Base-by-base conservation (phyloP, 2,888 invertebrate genomes). In the Callosobruchus maculatus region DNA sequence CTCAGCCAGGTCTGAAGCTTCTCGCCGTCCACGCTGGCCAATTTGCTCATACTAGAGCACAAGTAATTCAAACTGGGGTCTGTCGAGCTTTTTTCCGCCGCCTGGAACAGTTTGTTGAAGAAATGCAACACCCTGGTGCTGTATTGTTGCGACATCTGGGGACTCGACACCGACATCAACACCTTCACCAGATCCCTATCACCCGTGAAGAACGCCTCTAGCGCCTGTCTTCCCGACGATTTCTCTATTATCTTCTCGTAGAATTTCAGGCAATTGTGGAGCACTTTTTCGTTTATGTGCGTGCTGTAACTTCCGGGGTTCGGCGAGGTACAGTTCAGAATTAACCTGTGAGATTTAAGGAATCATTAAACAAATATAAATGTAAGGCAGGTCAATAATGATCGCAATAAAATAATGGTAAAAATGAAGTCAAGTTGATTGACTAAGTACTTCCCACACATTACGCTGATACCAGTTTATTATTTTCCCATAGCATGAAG, bases 211-310 rank as follows among this genome's bases (percentile, higher is more conserved):
- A 97, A 96, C 74, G 91, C 90, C 81, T 95, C 93, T 82, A 97
- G 91, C 0, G 97, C 97, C 81, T 92, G 91, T 77, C 94, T 90
- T 0, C 96, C 97, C 0, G 94, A 91, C 0, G 93, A 90, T 77
- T 94, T 94, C 73, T 97, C 96, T 22, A 97, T 86, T 78, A 96
- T 91, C 82, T 93, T 93, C 84, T 96, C 96, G 92, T 97, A 94
- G 82, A 96, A 97, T 81, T 93, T 93, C 22, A 96, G 89, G 88
- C 94, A 91, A 77, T 92, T 91, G 76, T 91, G 90, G 68, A 91
- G 83, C 71, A 91, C 90, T 78, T 90, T 90, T 79, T 92, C 93
- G 81, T 92, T 90, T 20, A 93, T 83, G 68, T 84, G 79, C 0
- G 81, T 79, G 71, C 81, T 82, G 66, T 81, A 81, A 4, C 77